A percentile compares a stretch with the other conserved stretches of the same genome.
These are phyloP conservation scores for Darwinula stevensoni DNA, from an alignment of 2,888 invertebrate genomes.

Conservation along the genomic window DNA sequence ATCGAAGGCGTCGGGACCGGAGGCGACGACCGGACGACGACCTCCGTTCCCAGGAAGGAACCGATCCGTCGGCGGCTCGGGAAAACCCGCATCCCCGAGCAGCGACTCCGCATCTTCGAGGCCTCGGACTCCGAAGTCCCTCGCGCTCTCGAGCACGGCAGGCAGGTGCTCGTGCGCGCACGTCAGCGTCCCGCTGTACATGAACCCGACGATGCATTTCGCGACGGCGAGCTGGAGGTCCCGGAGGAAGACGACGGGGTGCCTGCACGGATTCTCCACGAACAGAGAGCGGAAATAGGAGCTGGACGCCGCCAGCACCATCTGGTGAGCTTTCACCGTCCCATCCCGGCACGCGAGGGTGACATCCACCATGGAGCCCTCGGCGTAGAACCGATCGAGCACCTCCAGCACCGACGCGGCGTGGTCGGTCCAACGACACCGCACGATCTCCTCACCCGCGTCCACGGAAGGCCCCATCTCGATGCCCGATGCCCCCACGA, in stretches of 20 bases:
- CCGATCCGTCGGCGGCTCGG: too few relatives aligned
- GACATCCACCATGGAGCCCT: background rate
- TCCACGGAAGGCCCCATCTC: too few relatives aligned
- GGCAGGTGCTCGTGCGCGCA: background rate
- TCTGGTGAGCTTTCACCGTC: background rate
- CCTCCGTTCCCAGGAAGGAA: too few relatives aligned
- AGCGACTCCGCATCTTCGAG: too few relatives aligned
- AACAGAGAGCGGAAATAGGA: background rate
- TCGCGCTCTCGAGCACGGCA: background rate
- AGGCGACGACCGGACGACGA: too few relatives aligned
- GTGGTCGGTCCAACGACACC: background rate
- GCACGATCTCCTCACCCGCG: too few relatives aligned
- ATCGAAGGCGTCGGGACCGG: too few relatives aligned
- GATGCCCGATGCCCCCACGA: too few relatives aligned
- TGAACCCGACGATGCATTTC: background rate
- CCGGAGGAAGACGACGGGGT: background rate
- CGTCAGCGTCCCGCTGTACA: background rate
- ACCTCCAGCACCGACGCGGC: background rate
- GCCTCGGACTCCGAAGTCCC: background rate
- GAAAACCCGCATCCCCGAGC: too few relatives aligned
- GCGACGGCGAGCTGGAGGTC: background rate
- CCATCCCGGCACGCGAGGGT: background rate
- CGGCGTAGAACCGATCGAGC: background rate
- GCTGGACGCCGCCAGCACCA: background rate
- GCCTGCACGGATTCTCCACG: background rate